Conservation (phyloP, 2,888 invertebrate species). For the Osmoderma eremita region DNA sequence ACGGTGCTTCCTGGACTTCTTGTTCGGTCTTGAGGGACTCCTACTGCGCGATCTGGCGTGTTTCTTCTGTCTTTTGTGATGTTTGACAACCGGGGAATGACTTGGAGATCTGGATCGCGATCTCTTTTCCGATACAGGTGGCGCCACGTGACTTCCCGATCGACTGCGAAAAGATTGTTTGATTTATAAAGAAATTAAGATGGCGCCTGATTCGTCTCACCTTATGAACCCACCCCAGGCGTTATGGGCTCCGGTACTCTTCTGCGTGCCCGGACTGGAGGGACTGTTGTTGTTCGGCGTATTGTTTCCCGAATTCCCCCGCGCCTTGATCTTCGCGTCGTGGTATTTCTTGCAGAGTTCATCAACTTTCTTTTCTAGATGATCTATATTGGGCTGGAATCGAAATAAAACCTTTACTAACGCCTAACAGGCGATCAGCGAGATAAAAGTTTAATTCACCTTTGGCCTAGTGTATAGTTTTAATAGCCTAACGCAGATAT, state of each 20-base stretch:
- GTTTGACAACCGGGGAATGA: constrained; percentile 58
- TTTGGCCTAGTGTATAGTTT: constrained; percentile 85
- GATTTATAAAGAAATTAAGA: neutral
- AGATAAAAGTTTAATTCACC: constrained; percentile 64
- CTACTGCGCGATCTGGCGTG: constrained; percentile 59
- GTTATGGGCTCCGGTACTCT: constrained; percentile 70
- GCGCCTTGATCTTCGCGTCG: constrained; percentile 70
- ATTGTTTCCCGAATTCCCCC: constrained; percentile 66
- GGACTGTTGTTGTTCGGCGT: constrained; percentile 63
- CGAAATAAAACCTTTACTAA: no score
- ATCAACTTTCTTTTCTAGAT: constrained; percentile 78
- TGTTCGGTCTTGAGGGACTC: constrained; percentile 56
- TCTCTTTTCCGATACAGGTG: constrained; percentile 58
- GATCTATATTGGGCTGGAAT: constrained; percentile 73
- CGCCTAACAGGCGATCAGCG: no score
- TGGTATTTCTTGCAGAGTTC: constrained; percentile 77
- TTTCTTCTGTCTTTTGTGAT: constrained; percentile 59
- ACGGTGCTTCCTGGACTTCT: constrained; percentile 60
- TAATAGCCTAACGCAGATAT: constrained; percentile 84
- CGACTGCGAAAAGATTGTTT: constrained; percentile 56
- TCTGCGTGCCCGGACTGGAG: constrained; percentile 65
- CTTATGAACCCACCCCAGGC: constrained; percentile 76
- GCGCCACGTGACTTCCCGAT: constrained; percentile 62
- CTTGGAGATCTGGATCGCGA: constrained; percentile 60
- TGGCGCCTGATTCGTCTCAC: constrained; percentile 56